These are phyloP conservation scores for Streptopelia turtur DNA, from an alignment of 2,797 vertebrate species.

Conservation along the genomic window DNA sequence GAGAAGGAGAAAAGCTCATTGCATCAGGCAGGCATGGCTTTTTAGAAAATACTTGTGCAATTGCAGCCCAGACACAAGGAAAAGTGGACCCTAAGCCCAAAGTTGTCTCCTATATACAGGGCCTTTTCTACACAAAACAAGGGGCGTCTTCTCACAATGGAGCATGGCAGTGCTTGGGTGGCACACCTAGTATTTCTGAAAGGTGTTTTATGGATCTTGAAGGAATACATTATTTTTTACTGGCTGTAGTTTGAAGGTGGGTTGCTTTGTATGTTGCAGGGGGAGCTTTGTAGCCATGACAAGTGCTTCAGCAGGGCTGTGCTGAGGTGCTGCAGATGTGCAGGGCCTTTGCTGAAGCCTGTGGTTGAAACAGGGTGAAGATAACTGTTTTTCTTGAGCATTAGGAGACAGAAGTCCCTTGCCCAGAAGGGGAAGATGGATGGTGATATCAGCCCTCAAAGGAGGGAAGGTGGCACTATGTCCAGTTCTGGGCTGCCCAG, in stretches of 20 bases:
- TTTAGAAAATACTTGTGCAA: neutral
- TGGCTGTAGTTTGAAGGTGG: neutral
- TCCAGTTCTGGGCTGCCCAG: no score
- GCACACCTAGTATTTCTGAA: neutral
- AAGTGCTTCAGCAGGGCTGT: accelerated
- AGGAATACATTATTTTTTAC: neutral
- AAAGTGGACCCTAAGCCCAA: neutral
- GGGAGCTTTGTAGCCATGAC: neutral
- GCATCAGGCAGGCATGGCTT: neutral
- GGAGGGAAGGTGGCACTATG: neutral
- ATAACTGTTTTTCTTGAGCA: neutral
- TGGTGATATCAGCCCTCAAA: neutral
- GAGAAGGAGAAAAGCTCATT: neutral
- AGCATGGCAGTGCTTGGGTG: neutral
- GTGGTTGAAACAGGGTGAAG: neutral
- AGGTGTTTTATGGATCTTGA: neutral
- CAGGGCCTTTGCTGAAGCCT: neutral
- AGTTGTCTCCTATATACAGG: neutral
- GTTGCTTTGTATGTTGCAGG: neutral
- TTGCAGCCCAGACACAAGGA: neutral
- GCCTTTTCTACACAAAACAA: neutral
- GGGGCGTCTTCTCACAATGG: neutral
- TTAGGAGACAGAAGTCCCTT: neutral
- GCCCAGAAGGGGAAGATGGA: neutral
- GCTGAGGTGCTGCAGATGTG: neutral